phyloP scores from a whole-genome alignment of 1,140 invertebrate genomes.

The Hermatobates lingyangjiaoensis region DNA sequence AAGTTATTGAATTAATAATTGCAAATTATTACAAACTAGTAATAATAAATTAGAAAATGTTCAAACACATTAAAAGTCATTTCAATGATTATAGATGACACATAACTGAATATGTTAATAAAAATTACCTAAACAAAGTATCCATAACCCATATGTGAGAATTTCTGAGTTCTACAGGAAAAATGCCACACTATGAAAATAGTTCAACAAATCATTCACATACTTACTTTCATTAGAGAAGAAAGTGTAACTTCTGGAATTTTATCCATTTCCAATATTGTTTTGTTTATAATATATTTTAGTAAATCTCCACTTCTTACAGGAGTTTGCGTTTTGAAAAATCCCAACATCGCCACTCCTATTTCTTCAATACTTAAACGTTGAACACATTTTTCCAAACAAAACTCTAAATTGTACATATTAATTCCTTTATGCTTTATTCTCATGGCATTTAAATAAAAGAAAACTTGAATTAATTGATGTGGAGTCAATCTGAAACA shows the following conservation, averaged over 20 bases:
- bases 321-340: conserved; percentile 7
- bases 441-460: conserved; percentile 7
- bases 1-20: no score
- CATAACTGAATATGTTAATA: no score
- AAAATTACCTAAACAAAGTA: no score
- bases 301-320: not conserved
- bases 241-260: conserved; percentile 5
- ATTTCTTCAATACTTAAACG: conserved; percentile 7
- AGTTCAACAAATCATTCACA: no score
- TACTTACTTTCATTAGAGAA: conserved; percentile 7
- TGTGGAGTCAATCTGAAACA: conserved; percentile 7
- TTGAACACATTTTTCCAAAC: not conserved
- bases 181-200: no score
- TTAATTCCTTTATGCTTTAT: not conserved
- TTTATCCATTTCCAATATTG: conserved; percentile 1
- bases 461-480: conserved; percentile 7
- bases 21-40: no score
- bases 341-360: conserved; percentile 8
- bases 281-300: conserved; percentile 4
- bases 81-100: no score
- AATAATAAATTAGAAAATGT: no score
- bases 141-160: no score
- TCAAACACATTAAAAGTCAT: no score
- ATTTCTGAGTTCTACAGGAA: no score
- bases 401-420: conserved; percentile 6